phyloP scores from a whole-genome alignment of 1,140 invertebrate species.

The Nixonia krombeini region DNA sequence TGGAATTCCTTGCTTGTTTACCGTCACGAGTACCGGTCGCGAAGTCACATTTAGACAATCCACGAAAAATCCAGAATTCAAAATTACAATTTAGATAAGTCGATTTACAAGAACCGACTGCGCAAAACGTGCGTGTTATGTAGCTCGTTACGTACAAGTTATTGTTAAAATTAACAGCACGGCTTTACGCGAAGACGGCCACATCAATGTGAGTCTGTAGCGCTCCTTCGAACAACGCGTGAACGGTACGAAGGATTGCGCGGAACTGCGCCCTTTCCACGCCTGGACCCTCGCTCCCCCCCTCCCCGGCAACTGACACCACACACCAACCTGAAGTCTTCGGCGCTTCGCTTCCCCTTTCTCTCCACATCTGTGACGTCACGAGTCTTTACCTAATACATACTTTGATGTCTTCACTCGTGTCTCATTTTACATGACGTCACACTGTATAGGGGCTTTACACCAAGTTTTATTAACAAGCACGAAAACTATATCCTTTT shows the following conservation, averaged over 20 bases:
- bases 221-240: conserved; percentile 5
- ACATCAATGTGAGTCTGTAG: conserved; percentile 2
- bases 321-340: background rate
- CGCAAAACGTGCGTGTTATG: too few species aligned
- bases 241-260: conserved; percentile 57
- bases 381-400: background rate
- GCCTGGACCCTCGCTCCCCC: conserved; percentile 51
- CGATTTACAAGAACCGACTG: too few species aligned
- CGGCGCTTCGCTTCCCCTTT: background rate
- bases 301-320: conserved; percentile 29
- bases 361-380: background rate
- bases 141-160: too few species aligned
- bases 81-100: too few species aligned
- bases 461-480: too few species aligned
- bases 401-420: too few species aligned
- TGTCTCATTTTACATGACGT: background rate
- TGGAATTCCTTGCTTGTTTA: too few species aligned
- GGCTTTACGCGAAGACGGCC: background rate
- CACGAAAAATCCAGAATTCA: too few species aligned
- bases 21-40: too few species aligned
- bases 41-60: too few species aligned
- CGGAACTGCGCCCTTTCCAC: conserved; percentile 63
- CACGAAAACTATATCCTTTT: too few species aligned
- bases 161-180: too few species aligned
- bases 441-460: background rate